phyloP scores from a whole-genome alignment of 2,797 vertebrate species.

The Chelmon rostratus region DNA sequence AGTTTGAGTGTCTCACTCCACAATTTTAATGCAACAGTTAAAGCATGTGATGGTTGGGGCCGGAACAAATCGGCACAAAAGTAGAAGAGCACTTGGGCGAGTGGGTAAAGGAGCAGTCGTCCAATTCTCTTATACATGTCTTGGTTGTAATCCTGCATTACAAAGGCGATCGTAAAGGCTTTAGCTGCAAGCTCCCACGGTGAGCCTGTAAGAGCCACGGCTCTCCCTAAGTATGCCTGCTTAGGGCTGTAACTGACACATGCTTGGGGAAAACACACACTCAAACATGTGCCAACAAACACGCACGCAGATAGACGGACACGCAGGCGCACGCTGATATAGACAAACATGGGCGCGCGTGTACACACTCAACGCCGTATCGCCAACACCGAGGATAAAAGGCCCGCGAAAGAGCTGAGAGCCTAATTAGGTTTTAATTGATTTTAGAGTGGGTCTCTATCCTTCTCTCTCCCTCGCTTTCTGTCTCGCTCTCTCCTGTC shows the following conservation, averaged over 20 bases:
- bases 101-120: conserved; percentile 45
- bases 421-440: conserved; percentile 89
- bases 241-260: conserved; percentile 73
- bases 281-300: conserved; percentile 58
- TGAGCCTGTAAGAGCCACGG: conserved; percentile 62
- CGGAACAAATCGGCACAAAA: conserved; percentile 17
- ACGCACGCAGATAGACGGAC: conserved; percentile 12
- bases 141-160: conserved; percentile 75
- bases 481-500: conserved; percentile 70
- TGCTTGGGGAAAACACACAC: conserved; percentile 68
- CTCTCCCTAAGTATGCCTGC: conserved; percentile 66
- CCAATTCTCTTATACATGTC: conserved; percentile 61
- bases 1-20: background rate
- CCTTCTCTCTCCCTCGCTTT: conserved; percentile 55
- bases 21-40: background rate
- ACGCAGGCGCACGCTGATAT: conserved; percentile 20
- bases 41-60: conserved; percentile 1
- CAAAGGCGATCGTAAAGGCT: conserved; percentile 66
- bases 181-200: conserved; percentile 60
- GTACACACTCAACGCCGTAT: conserved; percentile 51
- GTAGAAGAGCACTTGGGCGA: conserved; percentile 3
- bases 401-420: conserved; percentile 79
- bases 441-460: conserved; percentile 86
- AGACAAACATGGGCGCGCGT: conserved; percentile 35
- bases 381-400: conserved; percentile 78